Conservation (phyloP, 2,797 vertebrate species). For the Aulostomus chinensis region DNA sequence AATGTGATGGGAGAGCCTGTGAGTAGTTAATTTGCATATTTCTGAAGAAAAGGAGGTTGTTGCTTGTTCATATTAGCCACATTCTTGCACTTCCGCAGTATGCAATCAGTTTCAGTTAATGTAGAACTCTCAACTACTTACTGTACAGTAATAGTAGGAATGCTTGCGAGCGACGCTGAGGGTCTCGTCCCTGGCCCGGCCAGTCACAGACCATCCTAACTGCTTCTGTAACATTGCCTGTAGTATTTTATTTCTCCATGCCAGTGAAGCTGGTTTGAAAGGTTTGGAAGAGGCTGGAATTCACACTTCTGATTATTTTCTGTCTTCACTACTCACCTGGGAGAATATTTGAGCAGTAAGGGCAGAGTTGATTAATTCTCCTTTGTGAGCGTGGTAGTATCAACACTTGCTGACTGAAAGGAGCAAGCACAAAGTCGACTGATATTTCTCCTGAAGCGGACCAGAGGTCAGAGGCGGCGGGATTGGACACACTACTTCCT, state of each 20-base stretch:
- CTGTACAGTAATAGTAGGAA: slow-evolving; percentile 32
- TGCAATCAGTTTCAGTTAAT: slow-evolving; percentile 56
- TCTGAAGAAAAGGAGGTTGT: slow-evolving; percentile 12
- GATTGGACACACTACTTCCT: slow-evolving; percentile 26
- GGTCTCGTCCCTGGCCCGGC: slow-evolving; percentile 15
- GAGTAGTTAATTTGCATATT: slow-evolving; percentile 16
- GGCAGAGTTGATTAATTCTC: too few species aligned
- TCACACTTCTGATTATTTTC: slow-evolving; percentile 11
- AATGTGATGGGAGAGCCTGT: slow-evolving; percentile 12
- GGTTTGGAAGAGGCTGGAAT: slow-evolving; percentile 2
- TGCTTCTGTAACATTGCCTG: slow-evolving; percentile 29
- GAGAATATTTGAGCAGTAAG: slow-evolving; percentile 6
- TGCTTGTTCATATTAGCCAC: slow-evolving; percentile 52
- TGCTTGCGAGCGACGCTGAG: slow-evolving; percentile 21
- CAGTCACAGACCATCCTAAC: slow-evolving; percentile 12
- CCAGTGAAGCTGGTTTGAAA: too few species aligned
- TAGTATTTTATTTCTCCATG: too few species aligned
- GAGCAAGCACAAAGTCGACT: slow-evolving; percentile 39
- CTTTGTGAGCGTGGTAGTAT: slow-evolving; percentile 1
- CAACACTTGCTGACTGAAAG: slow-evolving; percentile 27
- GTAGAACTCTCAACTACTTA: slow-evolving; percentile 19
- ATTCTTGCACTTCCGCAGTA: slow-evolving; percentile 55
- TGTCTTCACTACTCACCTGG: slow-evolving; percentile 24
- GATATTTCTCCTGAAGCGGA: slow-evolving; percentile 27
- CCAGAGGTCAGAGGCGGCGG: slow-evolving; percentile 27